Evolutionary conservation across 2,797 vertebrate species (phyloP), one percentile per base, ranked within the genome.

Genomic region (Chiloscyllium punctatum): DNA sequence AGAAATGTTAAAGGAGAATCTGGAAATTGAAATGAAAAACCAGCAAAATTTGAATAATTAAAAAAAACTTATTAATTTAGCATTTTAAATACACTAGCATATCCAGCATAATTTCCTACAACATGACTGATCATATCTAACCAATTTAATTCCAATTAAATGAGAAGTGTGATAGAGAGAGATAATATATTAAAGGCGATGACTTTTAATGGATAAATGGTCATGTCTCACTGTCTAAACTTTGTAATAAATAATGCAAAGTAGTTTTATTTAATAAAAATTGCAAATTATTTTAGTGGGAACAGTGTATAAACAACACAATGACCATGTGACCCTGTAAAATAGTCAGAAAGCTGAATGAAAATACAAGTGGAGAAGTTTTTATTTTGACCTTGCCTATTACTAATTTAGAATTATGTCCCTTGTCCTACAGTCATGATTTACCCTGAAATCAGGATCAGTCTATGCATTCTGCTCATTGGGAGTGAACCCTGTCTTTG

Each of bases 61-160:
- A 62, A 9, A 95, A 95, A 74, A 77, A 95, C 74, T 33, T 95
- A 57, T 92, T 37, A 62, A 62, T 62, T 62, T 62, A 62, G 8
- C 9, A 62, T 62, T 62, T 62, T 62, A 62, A 62, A 13, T 62
- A 11, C 57, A 62, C 57, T 66, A 77, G 13, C 30, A 30, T 48
- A 77, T 95, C 48, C 27, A 57, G 30, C 33, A 42, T 48, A 95
- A 77, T 95, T 95, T 95, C 66, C 69, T 94, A n/a, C 37, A 94
- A n/a, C n/a, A 37, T 94, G 91, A 71, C 91, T 4, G 62, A 53
- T 71, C 94, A 95, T 30, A 77, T 57, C 48, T 69, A 77, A 95
- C 30, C 71, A 57, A 95, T 77, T 95, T 11, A 74, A 53, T 77
- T 30, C 27, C 94, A 77, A 72, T 57, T 95, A 95, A 72, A 57